Evolutionary conservation across 1,140 invertebrate species (phyloP), one percentile per base, ranked within the genome.

Genomic region (Bombyx mandarina): DNA sequence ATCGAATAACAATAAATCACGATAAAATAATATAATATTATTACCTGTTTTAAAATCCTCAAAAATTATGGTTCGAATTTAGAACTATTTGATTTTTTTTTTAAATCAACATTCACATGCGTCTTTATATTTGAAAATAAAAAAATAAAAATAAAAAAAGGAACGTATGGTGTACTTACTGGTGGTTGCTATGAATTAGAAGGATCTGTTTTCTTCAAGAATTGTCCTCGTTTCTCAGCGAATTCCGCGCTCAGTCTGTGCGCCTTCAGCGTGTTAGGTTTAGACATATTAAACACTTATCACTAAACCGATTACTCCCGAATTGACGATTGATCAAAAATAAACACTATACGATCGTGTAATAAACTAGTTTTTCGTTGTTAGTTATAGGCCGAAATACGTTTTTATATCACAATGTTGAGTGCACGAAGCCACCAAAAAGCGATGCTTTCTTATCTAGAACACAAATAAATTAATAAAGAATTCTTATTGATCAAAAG

Each of bases 181-280:
- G 82, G 71, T 82, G 77, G 71, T 75, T 86, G 83, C 83, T 86
- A 86, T 81, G 80, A 68, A 43, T 76, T 82, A 56, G 79, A 67
- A 43, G 82, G 79, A 64, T 83, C 83, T 45, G 71, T 64, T 67
- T 82, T 86, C 73, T 81, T 85, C 71, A 82, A 51, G 8, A 73
- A 59, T 57, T 76, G 79, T 44, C 72, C 71, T 65, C 82, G 72
- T 66, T 85, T 86, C 67, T 86, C 83, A 52, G 81, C 81, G 53
- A 82, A 84, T 58, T 86, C 83, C 0, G 82, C 82, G 70, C 83
- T 86, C 65, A 86, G 69, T 71, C 80, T 78, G 52, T 86, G 83
- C 12, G 83, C 83, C 65, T 86, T 86, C 71, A 86, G 57, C 10
- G 81, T 84, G 58, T 82, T 84, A 7, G 82, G 79, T 62, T 86